A percentile compares a stretch with the other conserved stretches of the same genome.
Evolutionary conservation across 2,113 vertebrate genomes (phyloP).

Genomic region (Strix aluco): DNA sequence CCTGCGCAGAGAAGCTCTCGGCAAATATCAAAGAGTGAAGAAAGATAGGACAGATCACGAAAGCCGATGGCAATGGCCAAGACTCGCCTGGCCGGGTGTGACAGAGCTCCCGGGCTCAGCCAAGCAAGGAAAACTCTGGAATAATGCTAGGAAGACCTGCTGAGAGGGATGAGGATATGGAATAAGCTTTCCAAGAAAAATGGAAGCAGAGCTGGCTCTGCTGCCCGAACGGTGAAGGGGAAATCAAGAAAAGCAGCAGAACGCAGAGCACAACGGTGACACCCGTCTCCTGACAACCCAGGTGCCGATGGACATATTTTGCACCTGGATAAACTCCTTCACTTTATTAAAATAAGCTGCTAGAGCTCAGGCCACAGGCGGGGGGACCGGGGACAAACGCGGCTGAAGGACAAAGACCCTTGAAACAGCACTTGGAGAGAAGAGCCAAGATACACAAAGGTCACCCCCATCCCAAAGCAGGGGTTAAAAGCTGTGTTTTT

Average conservation of each 20-base stretch:
- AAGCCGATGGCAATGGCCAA: fast-evolving
- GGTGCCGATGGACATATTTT: fast-evolving
- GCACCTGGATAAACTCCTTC: not conserved
- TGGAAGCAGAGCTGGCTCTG: not conserved
- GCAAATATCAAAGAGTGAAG: not conserved
- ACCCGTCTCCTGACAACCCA: not conserved
- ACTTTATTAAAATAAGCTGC: not conserved
- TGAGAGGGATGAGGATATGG: not conserved
- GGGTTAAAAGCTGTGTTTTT: not conserved
- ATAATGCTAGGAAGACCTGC: not conserved
- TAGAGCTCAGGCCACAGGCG: not conserved
- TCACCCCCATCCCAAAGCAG: not conserved
- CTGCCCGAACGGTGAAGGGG: fast-evolving
- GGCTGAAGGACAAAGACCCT: fast-evolving
- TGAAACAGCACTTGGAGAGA: fast-evolving
- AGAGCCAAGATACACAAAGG: not conserved
- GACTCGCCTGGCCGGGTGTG: fast-evolving
- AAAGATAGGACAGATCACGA: fast-evolving
- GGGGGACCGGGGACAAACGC: not conserved
- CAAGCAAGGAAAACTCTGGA: not conserved
- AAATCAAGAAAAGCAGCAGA: not conserved
- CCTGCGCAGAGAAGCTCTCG: not conserved
- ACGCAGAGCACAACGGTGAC: fast-evolving
- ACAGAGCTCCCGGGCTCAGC: not conserved
- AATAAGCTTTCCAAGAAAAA: not conserved